Evolutionary conservation across 2,797 vertebrate species (phyloP), one percentile per base, ranked within the genome.

Genomic region (Paedocypris micromegethes): DNA sequence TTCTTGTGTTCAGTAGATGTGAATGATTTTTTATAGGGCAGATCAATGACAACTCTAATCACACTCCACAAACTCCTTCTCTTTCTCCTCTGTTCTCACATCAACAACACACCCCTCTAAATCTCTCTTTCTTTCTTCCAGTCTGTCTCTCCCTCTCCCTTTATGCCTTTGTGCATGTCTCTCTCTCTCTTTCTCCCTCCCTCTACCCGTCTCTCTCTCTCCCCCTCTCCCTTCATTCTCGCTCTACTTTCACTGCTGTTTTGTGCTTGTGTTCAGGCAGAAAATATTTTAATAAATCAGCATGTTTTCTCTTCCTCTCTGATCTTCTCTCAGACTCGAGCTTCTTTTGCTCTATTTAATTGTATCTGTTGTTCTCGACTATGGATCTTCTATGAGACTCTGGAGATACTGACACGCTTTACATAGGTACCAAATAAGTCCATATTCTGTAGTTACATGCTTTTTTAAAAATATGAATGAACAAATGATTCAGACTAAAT

Each of bases 41-140:
- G 83, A 89, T 90, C 88, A 83, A 90, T 87, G 74, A 85, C 55
- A 76, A 78, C 79, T 78, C 82, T 83, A 82, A 86, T 83, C 75
- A 77, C 58, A 64, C 58, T 53, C 76, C 38, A 49, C 78, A 76
- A 82, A 73, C 75, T 76, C 72, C n/a, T n/a, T 72, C 58, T 67
- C 62, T 37, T 66, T 48, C 7, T 9, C 70, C 61, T 5, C 58
- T 73, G 49, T 57, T 63, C 50, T 62, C 62, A 72, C 47, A 62
- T 4, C 3, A 47, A 55, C 56, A 50, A 66, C 37, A 5, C 74
- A 54, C 84, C 51, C 9, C 59, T 65, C 58, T 3, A 72, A 71
- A 66, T 58, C 49, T 59, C 56, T 38, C 79, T 79, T 56, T 43
- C 56, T 55, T 48, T 40, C 5, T 68, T 5, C 4, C 55, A 66